Evolutionary conservation across 2,113 vertebrate species (phyloP).

Genomic region (Mesitornis unicolor): DNA sequence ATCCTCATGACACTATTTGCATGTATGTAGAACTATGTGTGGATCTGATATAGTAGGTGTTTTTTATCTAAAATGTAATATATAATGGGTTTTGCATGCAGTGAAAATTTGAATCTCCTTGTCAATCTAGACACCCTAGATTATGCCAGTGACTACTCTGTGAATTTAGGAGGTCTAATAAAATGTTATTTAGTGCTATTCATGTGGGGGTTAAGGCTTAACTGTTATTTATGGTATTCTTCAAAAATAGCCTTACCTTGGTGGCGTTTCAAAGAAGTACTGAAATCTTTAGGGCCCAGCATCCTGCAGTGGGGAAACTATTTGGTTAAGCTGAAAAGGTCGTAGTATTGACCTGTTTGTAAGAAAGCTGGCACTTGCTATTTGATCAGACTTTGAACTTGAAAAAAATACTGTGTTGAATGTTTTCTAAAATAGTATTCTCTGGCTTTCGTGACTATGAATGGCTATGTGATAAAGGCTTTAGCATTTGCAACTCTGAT

Average conservation of each 20-base stretch:
- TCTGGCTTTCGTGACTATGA: neutral
- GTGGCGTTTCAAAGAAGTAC: neutral
- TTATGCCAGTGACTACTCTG: neutral
- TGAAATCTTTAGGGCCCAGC: neutral
- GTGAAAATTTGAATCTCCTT: neutral
- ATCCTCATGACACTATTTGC: neutral
- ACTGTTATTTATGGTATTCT: neutral
- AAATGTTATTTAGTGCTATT: neutral
- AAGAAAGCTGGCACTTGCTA: neutral
- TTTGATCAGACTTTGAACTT: neutral
- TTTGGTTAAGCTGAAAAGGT: neutral
- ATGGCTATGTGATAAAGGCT: neutral
- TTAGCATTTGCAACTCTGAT: neutral
- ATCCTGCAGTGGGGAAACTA: neutral
- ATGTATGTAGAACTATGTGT: neutral
- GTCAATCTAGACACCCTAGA: neutral
- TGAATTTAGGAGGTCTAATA: neutral
- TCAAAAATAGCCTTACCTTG: neutral
- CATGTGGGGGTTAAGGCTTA: neutral
- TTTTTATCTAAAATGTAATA: neutral
- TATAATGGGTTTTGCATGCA: neutral
- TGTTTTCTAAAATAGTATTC: neutral
- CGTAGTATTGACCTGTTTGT: neutral
- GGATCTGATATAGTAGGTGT: neutral
- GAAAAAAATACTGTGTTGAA: neutral